Base-by-base conservation (phyloP, 2,888 invertebrate genomes). In the Shargacucullia verbasci region DNA sequence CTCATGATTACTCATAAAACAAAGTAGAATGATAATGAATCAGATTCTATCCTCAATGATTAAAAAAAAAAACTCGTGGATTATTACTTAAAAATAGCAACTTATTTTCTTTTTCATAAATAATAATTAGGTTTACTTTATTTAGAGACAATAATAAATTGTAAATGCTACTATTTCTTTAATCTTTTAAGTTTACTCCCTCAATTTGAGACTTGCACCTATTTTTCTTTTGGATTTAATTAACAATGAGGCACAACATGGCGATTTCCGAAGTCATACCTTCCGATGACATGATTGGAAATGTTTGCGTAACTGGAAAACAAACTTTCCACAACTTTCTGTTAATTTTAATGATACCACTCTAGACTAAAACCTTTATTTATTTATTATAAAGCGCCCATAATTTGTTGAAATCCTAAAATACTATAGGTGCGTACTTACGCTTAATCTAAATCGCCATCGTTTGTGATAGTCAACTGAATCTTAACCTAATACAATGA, bases 201-300 rank as follows among this genome's bases (percentile, higher is more conserved):
- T 74, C 73, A 50, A 72, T 89, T 91, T 90, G 90, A 89, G 91
- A 91, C 91, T 88, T 87, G 86, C 88, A 90, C 87, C 81, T 85
- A 82, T 80, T 70, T 59, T 78, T 74, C 71, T 72, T 73, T 78
- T 76, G 66, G 79, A 72, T 69, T 70, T 68, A 40, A 50, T 53
- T 44, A 43, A 20, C 40, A 45, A 52, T 49, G 25, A 56, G 44
- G 47, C 54, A 43, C 46, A 39, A 50, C 29, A 39, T 31, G 40
- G 15, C 41, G 38, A 29, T 37, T 49, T 35, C n/a, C 0, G 31
- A 53, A 15, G 46, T 43, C 40, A 14, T 35, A 41, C 48, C 37
- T 64, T 64, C 52, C 27, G 15, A 49, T 58, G 49, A 45, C 15
- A 53, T 57, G 33, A 57, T 43, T 65, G 33, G 20, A 61, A 61